Percentiles rank a stretch among this genome's conserved stretches.
Conservation (phyloP, 2,888 invertebrate genomes). For the Drosophila pegasa region DNA sequence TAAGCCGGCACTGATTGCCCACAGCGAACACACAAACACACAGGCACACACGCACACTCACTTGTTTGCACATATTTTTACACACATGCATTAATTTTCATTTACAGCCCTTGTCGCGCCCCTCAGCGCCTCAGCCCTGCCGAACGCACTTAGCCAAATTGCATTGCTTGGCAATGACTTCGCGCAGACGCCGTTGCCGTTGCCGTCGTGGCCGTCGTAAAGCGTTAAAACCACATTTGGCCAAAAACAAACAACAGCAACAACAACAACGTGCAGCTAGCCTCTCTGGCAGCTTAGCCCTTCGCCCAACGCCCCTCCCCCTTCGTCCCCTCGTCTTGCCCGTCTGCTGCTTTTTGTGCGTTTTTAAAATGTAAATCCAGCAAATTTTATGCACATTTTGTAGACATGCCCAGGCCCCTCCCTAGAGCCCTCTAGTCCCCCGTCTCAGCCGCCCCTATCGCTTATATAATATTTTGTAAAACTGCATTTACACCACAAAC, state of each 20-base stretch:
- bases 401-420: conserved; percentile 33
- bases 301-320: neutral
- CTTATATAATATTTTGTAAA: conserved; percentile 77
- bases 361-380: conserved; percentile 76
- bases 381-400: conserved; percentile 75
- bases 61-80: neutral
- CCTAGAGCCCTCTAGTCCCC: neutral
- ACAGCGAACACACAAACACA: conserved; percentile 21
- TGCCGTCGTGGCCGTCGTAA: conserved; percentile 47
- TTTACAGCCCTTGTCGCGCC: conserved; percentile 46
- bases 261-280: too few species aligned
- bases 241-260: conserved; percentile 46
- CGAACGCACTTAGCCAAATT: conserved; percentile 74
- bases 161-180: conserved; percentile 72
- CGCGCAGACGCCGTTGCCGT: conserved; percentile 52
- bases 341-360: conserved; percentile 50
- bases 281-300: neutral
- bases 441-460: conserved; percentile 17
- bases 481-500: conserved; percentile 80
- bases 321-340: neutral
- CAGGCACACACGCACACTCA: conserved; percentile 19
- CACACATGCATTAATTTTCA: conserved; percentile 59
- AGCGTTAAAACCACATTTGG: conserved; percentile 74
- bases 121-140: conserved; percentile 14
- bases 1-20: conserved; percentile 67